Evolutionary conservation across 2,888 invertebrate genomes (phyloP).

Genomic region (Apodemia hepburni): DNA sequence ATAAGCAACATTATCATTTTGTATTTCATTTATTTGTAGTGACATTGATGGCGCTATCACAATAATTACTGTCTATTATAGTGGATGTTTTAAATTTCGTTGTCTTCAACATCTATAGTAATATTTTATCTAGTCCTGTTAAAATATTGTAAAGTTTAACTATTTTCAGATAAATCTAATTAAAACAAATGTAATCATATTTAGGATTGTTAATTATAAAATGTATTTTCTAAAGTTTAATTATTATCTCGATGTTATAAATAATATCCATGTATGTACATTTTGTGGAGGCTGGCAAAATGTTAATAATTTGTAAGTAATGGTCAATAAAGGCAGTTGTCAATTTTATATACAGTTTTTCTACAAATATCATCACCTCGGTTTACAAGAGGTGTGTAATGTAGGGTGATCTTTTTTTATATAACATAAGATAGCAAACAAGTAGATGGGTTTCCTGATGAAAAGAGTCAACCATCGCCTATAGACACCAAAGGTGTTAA

Average conservation of each 20-base stretch:
- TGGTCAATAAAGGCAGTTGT: conserved; percentile 65
- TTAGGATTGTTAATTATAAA: conserved; percentile 16
- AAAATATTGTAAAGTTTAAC: conserved; percentile 8
- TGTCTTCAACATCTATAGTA: neutral
- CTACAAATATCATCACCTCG: conserved; percentile 9
- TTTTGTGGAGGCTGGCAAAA: conserved; percentile 75
- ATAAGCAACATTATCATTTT: no score
- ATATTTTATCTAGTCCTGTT: conserved; percentile 1
- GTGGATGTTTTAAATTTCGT: neutral
- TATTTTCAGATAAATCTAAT: conserved; percentile 13
- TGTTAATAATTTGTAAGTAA: conserved; percentile 44
- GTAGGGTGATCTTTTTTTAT: neutral
- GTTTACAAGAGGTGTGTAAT: neutral
- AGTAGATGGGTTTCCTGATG: no score
- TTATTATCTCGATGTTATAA: conserved; percentile 24
- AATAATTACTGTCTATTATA: neutral
- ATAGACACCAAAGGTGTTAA: no score
- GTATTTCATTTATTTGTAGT: no score
- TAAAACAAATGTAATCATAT: conserved; percentile 3
- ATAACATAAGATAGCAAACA: neutral
- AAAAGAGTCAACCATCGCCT: no score
- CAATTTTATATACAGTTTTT: conserved; percentile 47
- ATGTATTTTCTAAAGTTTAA: conserved; percentile 19
- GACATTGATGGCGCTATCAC: neutral
- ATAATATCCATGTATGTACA: conserved; percentile 36